Evolutionary conservation across 2,797 vertebrate species (phyloP).

Genomic region (Lindbergichthys nudifrons): DNA sequence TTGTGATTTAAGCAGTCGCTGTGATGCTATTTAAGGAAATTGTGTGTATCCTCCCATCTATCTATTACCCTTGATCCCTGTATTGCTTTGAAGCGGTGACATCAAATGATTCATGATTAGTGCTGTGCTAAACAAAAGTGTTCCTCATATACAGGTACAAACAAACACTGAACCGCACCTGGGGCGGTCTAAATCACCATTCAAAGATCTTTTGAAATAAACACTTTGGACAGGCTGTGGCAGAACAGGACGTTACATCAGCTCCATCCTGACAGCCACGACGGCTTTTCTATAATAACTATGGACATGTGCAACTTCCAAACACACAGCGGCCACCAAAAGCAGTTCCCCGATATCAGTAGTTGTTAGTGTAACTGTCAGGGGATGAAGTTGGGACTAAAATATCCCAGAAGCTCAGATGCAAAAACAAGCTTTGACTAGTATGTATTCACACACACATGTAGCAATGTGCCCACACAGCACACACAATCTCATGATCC

Average conservation of each 20-base stretch:
- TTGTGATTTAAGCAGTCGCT: constrained; percentile 41
- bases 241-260: constrained; percentile 37
- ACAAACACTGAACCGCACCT: constrained; percentile 12
- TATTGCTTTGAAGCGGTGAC: constrained; percentile 46
- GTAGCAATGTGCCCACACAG: not conserved
- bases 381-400: constrained; percentile 2
- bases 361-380: constrained; percentile 49
- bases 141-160: constrained; percentile 1
- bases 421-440: constrained; percentile 7
- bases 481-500: constrained; percentile 30
- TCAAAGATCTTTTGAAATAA: constrained; percentile 27
- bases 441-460: not conserved
- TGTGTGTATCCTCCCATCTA: constrained; percentile 58
- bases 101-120: constrained; percentile 44
- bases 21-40: constrained; percentile 66
- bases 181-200: not conserved
- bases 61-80: constrained; percentile 45
- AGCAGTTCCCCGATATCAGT: constrained; percentile 27
- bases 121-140: constrained; percentile 33
- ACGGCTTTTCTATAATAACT: constrained; percentile 29
- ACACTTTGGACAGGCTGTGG: constrained; percentile 16
- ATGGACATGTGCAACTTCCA: constrained; percentile 20
- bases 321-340: constrained; percentile 7
- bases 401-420: constrained; percentile 25
- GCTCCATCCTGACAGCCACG: constrained; percentile 26